These are phyloP conservation scores for Sylvia borin DNA, from an alignment of 2,797 vertebrate species.

Conservation along the genomic window DNA sequence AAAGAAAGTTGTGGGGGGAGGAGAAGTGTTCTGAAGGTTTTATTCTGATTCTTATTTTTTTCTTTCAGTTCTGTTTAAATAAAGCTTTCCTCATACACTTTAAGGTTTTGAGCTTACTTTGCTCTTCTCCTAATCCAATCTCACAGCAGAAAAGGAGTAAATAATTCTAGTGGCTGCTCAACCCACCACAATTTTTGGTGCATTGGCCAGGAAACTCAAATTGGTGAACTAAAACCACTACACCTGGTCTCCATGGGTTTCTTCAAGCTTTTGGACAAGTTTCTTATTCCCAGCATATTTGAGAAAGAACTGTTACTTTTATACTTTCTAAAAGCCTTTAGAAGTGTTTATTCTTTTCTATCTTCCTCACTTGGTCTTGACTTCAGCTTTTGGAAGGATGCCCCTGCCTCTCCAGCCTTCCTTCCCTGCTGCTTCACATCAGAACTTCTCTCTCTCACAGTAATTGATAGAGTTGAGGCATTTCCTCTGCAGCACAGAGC, in stretches of 20 bases:
- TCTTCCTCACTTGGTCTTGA: slow-evolving; percentile 36
- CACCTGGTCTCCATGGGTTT: neutral
- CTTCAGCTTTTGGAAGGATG: slow-evolving; percentile 52
- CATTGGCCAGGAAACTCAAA: neutral
- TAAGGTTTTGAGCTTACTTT: neutral
- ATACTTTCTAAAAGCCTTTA: slow-evolving; percentile 3
- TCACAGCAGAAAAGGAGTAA: neutral
- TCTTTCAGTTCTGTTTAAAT: neutral
- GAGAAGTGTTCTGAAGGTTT: neutral
- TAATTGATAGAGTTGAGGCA: neutral
- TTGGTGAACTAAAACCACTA: neutral
- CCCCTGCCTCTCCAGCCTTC: neutral
- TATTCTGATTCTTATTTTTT: neutral
- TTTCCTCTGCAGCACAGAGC: neutral
- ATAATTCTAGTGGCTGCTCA: neutral
- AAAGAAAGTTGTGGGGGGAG: neutral
- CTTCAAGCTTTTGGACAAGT: neutral
- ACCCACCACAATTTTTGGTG: neutral
- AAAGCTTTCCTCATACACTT: neutral
- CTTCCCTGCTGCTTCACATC: neutral
- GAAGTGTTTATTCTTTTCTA: slow-evolving; percentile 24
- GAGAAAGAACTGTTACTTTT: neutral
- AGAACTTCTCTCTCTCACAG: neutral
- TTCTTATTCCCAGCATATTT: neutral
- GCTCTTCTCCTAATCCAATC: neutral